Percentiles rank a stretch among this genome's conserved stretches.
Evolutionary conservation across 1,140 invertebrate genomes (phyloP).

Genomic region (Magallana angulata): DNA sequence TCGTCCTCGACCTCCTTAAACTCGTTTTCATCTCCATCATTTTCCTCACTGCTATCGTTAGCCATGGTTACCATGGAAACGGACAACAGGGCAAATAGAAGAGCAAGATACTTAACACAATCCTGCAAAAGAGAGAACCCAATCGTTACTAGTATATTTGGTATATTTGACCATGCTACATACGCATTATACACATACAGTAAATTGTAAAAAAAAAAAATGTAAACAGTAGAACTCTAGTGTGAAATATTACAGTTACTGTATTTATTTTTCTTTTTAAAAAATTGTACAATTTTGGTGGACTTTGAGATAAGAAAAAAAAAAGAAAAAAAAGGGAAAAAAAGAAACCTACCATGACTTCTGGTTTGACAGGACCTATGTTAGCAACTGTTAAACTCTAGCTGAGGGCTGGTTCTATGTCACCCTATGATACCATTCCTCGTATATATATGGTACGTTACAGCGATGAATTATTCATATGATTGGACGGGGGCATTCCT

Average conservation of each 20-base stretch:
- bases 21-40: background rate
- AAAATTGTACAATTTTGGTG: too few species aligned
- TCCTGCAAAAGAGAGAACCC: background rate
- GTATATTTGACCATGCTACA: too few species aligned
- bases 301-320: too few species aligned
- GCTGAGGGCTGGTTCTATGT: background rate
- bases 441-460: background rate
- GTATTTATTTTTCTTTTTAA: too few species aligned
- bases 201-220: too few species aligned
- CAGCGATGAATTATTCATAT: background rate
- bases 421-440: background rate
- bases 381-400: background rate
- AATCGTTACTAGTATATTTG: too few species aligned
- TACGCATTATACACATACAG: too few species aligned
- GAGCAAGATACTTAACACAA: constrained; percentile 29
- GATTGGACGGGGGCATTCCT: background rate
- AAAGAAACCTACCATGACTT: background rate
- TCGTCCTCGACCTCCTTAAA: background rate
- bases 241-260: too few species aligned
- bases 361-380: background rate
- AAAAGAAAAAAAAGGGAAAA: too few species aligned
- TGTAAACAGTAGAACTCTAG: too few species aligned
- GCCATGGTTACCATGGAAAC: constrained; percentile 26
- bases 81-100: background rate
- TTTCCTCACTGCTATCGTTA: background rate